phyloP scores from a whole-genome alignment of 2,797 vertebrate genomes.

The Falco peregrinus region DNA sequence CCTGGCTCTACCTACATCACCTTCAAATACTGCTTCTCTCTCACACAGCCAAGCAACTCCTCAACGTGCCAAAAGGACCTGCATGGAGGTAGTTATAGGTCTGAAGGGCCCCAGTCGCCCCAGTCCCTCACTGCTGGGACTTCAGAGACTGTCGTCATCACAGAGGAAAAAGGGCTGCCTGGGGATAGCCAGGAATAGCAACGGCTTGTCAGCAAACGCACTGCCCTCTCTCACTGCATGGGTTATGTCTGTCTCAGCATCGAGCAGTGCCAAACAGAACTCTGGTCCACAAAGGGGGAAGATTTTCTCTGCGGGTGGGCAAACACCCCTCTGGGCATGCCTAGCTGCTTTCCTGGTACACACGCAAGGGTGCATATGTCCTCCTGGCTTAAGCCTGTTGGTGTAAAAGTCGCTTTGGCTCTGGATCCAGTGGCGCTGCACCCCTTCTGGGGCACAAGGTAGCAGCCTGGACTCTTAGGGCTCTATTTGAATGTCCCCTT shows the following conservation, averaged over 20 bases:
- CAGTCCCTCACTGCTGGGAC: background rate
- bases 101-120: background rate
- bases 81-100: background rate
- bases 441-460: background rate
- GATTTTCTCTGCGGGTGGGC: background rate
- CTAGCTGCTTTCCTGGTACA: background rate
- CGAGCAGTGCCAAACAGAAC: background rate
- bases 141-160: background rate
- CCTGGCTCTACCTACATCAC: background rate
- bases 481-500: background rate
- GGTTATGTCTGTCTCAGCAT: background rate
- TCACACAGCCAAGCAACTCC: background rate
- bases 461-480: too few species aligned
- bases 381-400: fast-evolving
- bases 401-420: background rate
- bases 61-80: background rate
- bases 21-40: background rate
- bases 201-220: background rate
- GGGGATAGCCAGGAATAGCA: background rate
- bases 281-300: background rate
- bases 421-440: background rate
- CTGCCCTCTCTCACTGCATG: background rate
- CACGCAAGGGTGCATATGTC: fast-evolving
- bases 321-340: background rate
- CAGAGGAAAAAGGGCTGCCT: background rate